Percentiles rank a stretch among this genome's conserved stretches.
Evolutionary conservation across 2,113 vertebrate species (phyloP).

Genomic region (Miniopterus natalensis): DNA sequence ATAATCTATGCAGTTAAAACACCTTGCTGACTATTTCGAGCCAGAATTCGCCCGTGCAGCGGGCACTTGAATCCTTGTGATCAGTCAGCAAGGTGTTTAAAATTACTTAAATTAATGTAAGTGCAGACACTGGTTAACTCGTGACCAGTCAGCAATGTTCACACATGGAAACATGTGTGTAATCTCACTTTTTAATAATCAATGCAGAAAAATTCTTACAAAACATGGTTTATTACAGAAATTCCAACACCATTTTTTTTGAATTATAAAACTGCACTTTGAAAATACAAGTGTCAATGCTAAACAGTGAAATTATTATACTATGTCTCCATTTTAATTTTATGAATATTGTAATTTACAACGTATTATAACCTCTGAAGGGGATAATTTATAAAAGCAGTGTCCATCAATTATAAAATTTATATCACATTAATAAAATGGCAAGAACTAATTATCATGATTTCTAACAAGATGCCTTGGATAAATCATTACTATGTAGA

Average conservation of each 20-base stretch:
- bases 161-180: too few relatives aligned
- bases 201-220: conserved; percentile 82
- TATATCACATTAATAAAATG: conserved; percentile 91
- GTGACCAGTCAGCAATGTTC: too few relatives aligned
- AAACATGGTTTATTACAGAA: conserved; percentile 80
- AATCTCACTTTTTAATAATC: conserved; percentile 60
- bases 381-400: conserved; percentile 90
- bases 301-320: conserved; percentile 87
- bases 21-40: too few relatives aligned
- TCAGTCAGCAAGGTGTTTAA: too few relatives aligned
- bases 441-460: conserved; percentile 90
- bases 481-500: conserved; percentile 88
- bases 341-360: conserved; percentile 90
- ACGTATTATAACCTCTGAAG: conserved; percentile 88
- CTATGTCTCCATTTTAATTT: conserved; percentile 90
- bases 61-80: too few relatives aligned
- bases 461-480: conserved; percentile 88
- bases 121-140: too few relatives aligned
- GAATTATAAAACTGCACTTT: conserved; percentile 86
- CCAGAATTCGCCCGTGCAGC: too few relatives aligned
- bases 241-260: conserved; percentile 81
- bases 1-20: conserved; percentile 20
- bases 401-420: conserved; percentile 91
- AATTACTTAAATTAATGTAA: too few relatives aligned
- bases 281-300: conserved; percentile 86